Percentiles rank a stretch among this genome's conserved stretches.
Evolutionary conservation across 2,113 vertebrate genomes (phyloP).

Genomic region (Sylvia atricapilla): DNA sequence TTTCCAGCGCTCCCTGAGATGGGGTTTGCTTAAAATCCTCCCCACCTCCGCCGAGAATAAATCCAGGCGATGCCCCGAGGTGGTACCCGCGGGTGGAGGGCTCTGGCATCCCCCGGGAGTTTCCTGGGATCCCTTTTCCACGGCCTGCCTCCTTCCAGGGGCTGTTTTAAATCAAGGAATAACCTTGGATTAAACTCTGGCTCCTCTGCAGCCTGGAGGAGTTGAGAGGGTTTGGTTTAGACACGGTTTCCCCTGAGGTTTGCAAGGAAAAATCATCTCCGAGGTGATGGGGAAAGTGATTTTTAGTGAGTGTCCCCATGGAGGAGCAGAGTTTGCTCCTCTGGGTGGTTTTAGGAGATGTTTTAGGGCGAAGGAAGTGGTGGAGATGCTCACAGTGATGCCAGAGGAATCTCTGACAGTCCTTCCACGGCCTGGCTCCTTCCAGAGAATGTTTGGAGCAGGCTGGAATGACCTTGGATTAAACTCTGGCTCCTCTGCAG

Average conservation of each 20-base stretch:
- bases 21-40: constrained; percentile 9
- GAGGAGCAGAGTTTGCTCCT: background rate
- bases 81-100: background rate
- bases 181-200: background rate
- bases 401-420: background rate
- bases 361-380: background rate
- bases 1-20: constrained; percentile 75
- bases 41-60: background rate
- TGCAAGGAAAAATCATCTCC: background rate
- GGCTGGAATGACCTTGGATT: background rate
- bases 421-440: background rate
- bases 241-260: background rate
- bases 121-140: background rate
- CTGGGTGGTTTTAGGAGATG: background rate
- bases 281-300: background rate
- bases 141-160: rapidly evolving
- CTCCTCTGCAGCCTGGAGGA: background rate
- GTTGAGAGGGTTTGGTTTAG: rapidly evolving
- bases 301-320: background rate
- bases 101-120: background rate
- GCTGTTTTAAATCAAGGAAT: background rate
- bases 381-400: background rate
- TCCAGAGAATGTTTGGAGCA: background rate
- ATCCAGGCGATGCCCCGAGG: background rate
- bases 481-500: background rate